A percentile compares a stretch with the other conserved stretches of the same genome.
Evolutionary conservation across 2,113 vertebrate genomes (phyloP).

Genomic region (Chaenocephalus aceratus): DNA sequence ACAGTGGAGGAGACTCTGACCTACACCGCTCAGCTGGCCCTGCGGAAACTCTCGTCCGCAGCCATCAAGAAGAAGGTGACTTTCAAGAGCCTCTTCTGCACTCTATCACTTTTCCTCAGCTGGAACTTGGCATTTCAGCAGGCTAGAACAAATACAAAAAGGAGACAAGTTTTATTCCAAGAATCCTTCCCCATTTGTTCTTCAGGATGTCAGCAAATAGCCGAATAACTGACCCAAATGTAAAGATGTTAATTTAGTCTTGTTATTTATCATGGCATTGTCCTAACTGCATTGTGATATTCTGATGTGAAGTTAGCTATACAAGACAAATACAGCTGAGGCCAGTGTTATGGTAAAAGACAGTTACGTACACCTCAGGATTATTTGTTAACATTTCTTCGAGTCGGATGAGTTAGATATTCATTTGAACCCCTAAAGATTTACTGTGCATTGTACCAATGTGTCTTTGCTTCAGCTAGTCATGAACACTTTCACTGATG

Average conservation of each 20-base stretch:
- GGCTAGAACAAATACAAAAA: background rate
- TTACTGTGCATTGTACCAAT: too few relatives aligned
- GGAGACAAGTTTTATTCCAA: background rate
- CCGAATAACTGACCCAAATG: too few relatives aligned
- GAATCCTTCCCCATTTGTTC: too few relatives aligned
- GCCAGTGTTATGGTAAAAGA: too few relatives aligned
- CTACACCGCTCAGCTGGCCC: constrained; percentile 90
- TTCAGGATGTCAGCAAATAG: background rate
- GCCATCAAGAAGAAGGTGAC: constrained; percentile 89
- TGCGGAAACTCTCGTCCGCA: constrained; percentile 75
- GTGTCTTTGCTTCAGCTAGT: too few relatives aligned
- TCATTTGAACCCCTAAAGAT: too few relatives aligned
- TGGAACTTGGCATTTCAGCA: background rate
- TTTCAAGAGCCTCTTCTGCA: background rate
- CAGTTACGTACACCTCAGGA: too few relatives aligned
- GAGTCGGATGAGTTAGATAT: too few relatives aligned
- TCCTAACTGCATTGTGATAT: background rate
- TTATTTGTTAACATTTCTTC: too few relatives aligned
- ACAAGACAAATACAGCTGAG: too few relatives aligned
- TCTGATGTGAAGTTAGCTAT: background rate
- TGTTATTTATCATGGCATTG: too few relatives aligned
- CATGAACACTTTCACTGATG: too few relatives aligned
- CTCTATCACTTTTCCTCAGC: background rate
- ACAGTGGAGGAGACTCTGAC: constrained; percentile 92
- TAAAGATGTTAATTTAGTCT: background rate